Conservation (phyloP, 2,888 invertebrate genomes). For the Lasiommata megera region DNA sequence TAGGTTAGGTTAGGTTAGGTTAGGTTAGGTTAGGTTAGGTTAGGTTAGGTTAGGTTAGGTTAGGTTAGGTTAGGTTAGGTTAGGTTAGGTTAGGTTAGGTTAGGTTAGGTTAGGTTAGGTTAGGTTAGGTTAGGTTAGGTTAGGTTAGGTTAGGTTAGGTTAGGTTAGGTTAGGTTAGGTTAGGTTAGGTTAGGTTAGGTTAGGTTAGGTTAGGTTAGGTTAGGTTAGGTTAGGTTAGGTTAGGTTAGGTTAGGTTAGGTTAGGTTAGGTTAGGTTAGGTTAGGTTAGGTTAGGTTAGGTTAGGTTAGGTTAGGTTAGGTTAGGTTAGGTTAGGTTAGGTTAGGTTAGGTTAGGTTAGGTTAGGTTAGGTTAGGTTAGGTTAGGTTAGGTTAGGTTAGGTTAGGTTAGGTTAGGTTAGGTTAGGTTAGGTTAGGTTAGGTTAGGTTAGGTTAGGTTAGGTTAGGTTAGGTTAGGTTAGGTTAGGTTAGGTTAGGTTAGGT, state of each 20-base stretch:
- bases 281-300: background rate
- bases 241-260: background rate
- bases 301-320: background rate
- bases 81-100: background rate
- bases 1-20: background rate
- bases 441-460: background rate
- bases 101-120: background rate
- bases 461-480: background rate
- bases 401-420: background rate
- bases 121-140: background rate
- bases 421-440: background rate
- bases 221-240: background rate
- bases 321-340: background rate
- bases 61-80: background rate
- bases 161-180: background rate
- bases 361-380: background rate
- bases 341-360: background rate
- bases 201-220: background rate
- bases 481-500: background rate
- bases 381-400: background rate
- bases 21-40: background rate
- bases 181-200: background rate
- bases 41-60: background rate
- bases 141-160: background rate
- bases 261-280: background rate